These are phyloP conservation scores for Nomada goodeniana DNA, from an alignment of 2,888 invertebrate species.

Conservation along the genomic window DNA sequence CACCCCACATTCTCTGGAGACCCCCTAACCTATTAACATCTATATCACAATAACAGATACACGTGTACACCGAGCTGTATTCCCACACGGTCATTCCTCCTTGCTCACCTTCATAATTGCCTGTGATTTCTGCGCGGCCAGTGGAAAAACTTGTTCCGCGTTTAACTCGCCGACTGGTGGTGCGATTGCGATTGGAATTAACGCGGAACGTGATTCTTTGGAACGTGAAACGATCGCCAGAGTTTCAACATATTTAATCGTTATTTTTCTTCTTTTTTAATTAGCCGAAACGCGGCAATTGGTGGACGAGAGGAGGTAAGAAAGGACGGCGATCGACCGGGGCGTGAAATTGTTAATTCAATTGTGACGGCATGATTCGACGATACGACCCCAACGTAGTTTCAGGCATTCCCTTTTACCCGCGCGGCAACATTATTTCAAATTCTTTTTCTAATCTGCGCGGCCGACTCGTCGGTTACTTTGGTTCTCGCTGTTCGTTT, in stretches of 20 bases:
- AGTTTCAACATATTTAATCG: background rate
- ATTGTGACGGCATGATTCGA: background rate
- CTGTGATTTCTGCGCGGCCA: conserved; percentile 29
- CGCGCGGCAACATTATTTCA: conserved; percentile 11
- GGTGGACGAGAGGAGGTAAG: background rate
- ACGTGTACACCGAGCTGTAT: conserved; percentile 71
- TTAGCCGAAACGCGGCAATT: background rate
- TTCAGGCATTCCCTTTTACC: background rate
- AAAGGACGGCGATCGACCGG: conserved; percentile 1
- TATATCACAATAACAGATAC: conserved; percentile 81
- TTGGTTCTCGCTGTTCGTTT: conserved; percentile 54
- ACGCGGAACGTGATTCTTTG: background rate
- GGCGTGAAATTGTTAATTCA: conserved; percentile 5
- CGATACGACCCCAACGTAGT: conserved; percentile 10
- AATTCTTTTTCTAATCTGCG: conserved; percentile 50
- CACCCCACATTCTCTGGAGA: conserved; percentile 81
- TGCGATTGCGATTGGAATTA: background rate
- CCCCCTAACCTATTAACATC: conserved; percentile 83
- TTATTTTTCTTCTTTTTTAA: background rate
- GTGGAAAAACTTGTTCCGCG: conserved; percentile 36
- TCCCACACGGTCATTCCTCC: conserved; percentile 63
- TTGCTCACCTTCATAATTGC: conserved; percentile 61
- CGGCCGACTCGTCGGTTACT: conserved; percentile 41
- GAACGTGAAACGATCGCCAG: background rate
- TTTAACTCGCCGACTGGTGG: conserved; percentile 7